These are phyloP conservation scores for Haplochromis burtoni DNA, from an alignment of 2,113 vertebrate genomes.

Conservation along the genomic window DNA sequence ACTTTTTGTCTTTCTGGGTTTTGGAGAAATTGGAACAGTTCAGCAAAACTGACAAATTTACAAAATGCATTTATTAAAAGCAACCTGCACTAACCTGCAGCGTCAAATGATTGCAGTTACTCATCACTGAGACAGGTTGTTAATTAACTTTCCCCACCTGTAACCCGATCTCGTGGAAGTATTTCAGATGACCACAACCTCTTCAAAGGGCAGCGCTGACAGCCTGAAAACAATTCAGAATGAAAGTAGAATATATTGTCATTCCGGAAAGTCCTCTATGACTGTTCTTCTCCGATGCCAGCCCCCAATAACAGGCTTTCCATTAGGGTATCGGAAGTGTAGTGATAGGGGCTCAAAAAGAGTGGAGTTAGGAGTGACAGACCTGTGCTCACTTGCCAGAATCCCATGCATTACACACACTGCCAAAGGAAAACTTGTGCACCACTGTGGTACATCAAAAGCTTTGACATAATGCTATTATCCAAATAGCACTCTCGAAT, in stretches of 20 bases:
- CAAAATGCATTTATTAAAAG: neutral
- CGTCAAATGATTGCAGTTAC: neutral
- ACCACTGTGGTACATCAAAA: neutral
- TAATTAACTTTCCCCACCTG: neutral
- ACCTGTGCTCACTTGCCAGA: neutral
- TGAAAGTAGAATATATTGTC: neutral
- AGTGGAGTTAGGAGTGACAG: neutral
- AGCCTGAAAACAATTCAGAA: neutral
- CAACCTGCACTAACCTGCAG: neutral
- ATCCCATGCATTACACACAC: neutral
- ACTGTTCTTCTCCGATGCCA: neutral
- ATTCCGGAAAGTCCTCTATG: neutral
- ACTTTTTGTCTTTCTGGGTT: neutral
- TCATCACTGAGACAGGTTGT: neutral
- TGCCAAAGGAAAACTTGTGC: neutral
- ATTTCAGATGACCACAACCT: neutral
- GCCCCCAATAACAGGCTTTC: neutral
- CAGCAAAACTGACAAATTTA: neutral
- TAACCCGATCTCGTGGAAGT: neutral
- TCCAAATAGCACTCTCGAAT: neutral
- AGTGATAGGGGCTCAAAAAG: neutral
- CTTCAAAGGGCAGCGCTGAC: neutral
- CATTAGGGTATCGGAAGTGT: neutral
- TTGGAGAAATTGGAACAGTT: neutral
- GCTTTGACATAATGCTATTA: neutral